Evolutionary conservation across 92 coral and sea anemone genomes (phyloP), one percentile per base, ranked within the genome.

Genomic region (Heliopora coerulea): DNA sequence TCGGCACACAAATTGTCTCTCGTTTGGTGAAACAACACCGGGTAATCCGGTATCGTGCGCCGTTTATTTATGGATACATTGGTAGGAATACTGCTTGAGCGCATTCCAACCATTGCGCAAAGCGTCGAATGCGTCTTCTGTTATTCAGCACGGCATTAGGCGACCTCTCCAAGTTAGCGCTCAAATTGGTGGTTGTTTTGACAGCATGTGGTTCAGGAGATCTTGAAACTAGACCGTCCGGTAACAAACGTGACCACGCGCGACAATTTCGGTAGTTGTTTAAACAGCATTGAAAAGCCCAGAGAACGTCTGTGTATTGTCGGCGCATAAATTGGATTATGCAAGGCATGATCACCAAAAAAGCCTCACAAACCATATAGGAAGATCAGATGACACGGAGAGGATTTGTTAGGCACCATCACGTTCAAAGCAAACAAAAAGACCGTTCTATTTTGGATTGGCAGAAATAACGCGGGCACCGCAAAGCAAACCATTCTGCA

Each of bases 301-400:
- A 46, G 52, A 8, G n/a, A 8, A 15, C n/a, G 52, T 15, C 15
- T 46, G 2, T 2, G 14, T 8, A 2, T 46, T 46, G 52, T 46
- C n/a, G 7, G n/a, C 52, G 52, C 17, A 2, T 2, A 3, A n/a
- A 46, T 15, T 10, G 52, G 52, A 46, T 46, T 46, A 46, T 15
- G 52, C 15, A 7, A 15, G 52, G 17, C 52, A 46, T 46, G 3
- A 15, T n/a, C 52, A 46, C 17, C 52, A 15, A 8, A 46, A 15
- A 46, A 15, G 15, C 5, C 41, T 67, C 39, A 27, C 10, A 50
- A 31, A 48, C 37, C 29, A 67, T 44, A 67, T 4, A 61, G 20
- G 67, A 18, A 63, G 70, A 63, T 67, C 74, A 48, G 58, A 67
- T 67, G 48, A 67, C 74, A 67, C 72, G 48, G 40, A 37, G 42